These are phyloP conservation scores for Caprella mutica DNA, from an alignment of 2,888 invertebrate genomes.

Conservation along the genomic window DNA sequence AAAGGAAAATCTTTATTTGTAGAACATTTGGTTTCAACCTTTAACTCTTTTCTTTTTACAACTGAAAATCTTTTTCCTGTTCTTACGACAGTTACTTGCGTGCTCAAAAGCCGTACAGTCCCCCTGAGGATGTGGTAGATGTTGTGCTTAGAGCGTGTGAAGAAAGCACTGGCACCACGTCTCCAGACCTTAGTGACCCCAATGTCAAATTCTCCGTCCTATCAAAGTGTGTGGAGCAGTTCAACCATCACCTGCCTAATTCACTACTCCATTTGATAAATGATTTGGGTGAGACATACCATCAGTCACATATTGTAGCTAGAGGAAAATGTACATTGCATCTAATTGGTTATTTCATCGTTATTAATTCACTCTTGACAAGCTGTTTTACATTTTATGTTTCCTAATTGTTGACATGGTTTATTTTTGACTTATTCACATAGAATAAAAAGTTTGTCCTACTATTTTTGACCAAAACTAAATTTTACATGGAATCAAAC, in stretches of 20 bases:
- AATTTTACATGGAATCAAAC: too few species aligned
- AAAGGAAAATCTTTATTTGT: too few species aligned
- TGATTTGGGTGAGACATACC: constrained; percentile 52
- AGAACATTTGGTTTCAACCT: too few species aligned
- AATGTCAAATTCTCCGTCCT: constrained; percentile 57
- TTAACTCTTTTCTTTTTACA: too few species aligned
- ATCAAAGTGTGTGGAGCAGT: constrained; percentile 55
- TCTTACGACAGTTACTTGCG: constrained; percentile 57
- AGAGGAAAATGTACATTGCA: background rate
- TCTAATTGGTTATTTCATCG: background rate
- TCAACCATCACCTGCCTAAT: constrained; percentile 69
- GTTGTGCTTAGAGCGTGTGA: constrained; percentile 52
- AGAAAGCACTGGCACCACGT: constrained; percentile 34
- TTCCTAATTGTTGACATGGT: too few species aligned
- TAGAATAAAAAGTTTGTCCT: too few species aligned
- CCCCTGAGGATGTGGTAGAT: constrained; percentile 53
- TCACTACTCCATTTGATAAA: constrained; percentile 62
- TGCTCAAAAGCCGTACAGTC: constrained; percentile 59
- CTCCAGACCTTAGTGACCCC: background rate
- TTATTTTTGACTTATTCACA: too few species aligned
- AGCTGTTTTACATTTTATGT: background rate
- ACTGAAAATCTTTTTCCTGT: too few species aligned
- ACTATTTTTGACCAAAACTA: too few species aligned
- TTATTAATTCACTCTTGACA: background rate
- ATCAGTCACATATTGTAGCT: background rate